Evolutionary conservation across 2,113 vertebrate species (phyloP), one percentile per base, ranked within the genome.

Genomic region (Pogonocichla stellata): DNA sequence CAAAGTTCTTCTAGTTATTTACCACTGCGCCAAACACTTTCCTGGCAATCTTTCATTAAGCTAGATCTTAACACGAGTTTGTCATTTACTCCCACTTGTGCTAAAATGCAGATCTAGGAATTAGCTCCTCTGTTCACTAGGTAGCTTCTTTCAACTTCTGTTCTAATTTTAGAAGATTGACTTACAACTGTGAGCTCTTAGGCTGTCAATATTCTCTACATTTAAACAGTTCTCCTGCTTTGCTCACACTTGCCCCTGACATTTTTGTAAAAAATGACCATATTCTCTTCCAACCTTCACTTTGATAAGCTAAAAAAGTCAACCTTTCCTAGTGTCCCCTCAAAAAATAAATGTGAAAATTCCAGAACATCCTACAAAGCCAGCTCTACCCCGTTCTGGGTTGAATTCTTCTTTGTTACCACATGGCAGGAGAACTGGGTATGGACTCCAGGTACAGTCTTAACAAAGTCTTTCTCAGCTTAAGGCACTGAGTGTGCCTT

Each of bases 71-170:
- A 92, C 53, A 77, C 14, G 17, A 45, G 8, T 61, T 91, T 48
- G 10, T 33, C 73, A 75, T 82, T 88, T 91, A 86, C 53, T 83
- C 81, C 78, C 74, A 58, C 42, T 89, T 64, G 31, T 80, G 50
- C n/a, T 75, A 94, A 94, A 91, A 88, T 26, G 45, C 28, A 85
- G 50, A 77, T 73, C 23, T 45, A 86, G 62, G 54, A 80, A 61
- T 53, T 77, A 69, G 77, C 20, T 92, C 22, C 26, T 86, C 81
- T 72, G 74, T 28, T 91, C 33, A 53, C 75, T 70, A 83, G 45
- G 69, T 86, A 83, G 51, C 38, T 88, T 86, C 60, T 88, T 86
- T 83, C 26, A 20, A 58, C 14, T 73, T 92, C 43, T 62, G 13
- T 42, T 80, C 23, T 86, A 53, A 91, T 80, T 95, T 88, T 88